These are phyloP conservation scores for Oxyscelio sp. DNA, from an alignment of 2,888 invertebrate genomes.

Conservation along the genomic window DNA sequence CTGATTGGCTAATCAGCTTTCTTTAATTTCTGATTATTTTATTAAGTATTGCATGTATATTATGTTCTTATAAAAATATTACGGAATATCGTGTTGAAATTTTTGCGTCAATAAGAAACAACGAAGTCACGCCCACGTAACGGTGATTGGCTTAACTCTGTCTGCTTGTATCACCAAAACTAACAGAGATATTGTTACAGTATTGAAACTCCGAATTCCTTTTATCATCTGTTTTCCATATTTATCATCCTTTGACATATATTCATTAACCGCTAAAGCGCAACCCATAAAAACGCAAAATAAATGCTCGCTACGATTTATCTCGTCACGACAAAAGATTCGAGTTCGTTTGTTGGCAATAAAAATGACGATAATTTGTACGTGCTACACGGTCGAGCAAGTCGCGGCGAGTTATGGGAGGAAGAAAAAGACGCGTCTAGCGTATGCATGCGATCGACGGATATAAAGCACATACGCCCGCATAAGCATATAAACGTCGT, in stretches of 20 bases:
- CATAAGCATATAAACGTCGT: conserved; percentile 67
- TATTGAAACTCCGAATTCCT: not conserved
- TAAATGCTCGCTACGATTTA: conserved; percentile 39
- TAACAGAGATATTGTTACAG: not conserved
- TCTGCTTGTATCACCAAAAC: not conserved
- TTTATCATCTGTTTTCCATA: not conserved
- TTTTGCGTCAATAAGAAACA: no score
- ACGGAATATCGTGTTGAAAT: no score
- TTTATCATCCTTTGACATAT: conserved; percentile 18
- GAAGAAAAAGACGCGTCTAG: conserved; percentile 48
- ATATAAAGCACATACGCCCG: conserved; percentile 69
- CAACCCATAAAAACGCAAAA: conserved; percentile 8
- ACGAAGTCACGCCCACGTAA: not conserved
- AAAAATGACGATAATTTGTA: conserved; percentile 73
- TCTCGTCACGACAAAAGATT: conserved; percentile 42
- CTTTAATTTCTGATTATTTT: no score
- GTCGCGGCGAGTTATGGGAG: conserved; percentile 54
- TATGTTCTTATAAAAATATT: no score
- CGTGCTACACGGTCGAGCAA: conserved; percentile 63
- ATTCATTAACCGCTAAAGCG: conserved; percentile 17
- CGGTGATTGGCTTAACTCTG: conserved; percentile 1
- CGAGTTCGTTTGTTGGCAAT: conserved; percentile 56
- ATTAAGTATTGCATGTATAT: no score
- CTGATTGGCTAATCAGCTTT: no score
- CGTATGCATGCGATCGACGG: conserved; percentile 66